phyloP scores from a whole-genome alignment of 2,888 invertebrate genomes.

The Esperia sulphurella region DNA sequence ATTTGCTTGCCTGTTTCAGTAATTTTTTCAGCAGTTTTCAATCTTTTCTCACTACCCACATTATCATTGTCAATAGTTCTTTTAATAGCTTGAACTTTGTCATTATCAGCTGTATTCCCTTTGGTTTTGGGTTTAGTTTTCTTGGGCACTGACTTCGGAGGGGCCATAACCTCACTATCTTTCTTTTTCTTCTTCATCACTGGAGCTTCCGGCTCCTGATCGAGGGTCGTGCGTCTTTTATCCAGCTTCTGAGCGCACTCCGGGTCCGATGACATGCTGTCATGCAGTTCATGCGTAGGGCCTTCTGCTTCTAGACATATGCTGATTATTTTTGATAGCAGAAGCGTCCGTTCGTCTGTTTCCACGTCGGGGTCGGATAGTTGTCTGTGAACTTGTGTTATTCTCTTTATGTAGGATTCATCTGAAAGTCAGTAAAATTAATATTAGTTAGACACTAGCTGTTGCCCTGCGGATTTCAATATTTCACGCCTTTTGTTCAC shows the following conservation, averaged over 20 bases:
- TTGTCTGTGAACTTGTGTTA: slow-evolving; percentile 45
- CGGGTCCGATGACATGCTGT: slow-evolving; percentile 34
- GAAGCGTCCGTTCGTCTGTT: slow-evolving; percentile 51
- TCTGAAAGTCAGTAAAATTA: slow-evolving; percentile 32
- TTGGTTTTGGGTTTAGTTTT: slow-evolving; percentile 42
- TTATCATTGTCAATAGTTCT: slow-evolving; percentile 1
- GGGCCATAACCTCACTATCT: slow-evolving; percentile 51
- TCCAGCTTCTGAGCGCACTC: slow-evolving; percentile 30
- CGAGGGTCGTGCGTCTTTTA: slow-evolving; percentile 23
- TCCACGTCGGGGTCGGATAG: slow-evolving; percentile 46
- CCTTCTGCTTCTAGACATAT: slow-evolving; percentile 46
- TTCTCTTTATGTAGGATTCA: slow-evolving; percentile 47
- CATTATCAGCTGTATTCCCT: slow-evolving; percentile 16
- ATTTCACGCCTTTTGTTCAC: too few species aligned
- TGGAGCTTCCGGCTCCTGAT: slow-evolving; percentile 24
- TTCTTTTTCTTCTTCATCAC: slow-evolving; percentile 23
- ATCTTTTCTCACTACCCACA: slow-evolving; percentile 10
- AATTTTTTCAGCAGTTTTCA: neutral
- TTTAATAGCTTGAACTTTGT: slow-evolving; percentile 4
- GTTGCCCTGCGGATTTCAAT: too few species aligned
- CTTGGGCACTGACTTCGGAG: slow-evolving; percentile 55
- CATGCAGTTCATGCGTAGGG: slow-evolving; percentile 16
- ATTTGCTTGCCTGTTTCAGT: neutral
- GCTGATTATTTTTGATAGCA: slow-evolving; percentile 53
- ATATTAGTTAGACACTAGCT: too few species aligned